Conservation (phyloP, 2,113 vertebrate species). For the Chaenocephalus aceratus region DNA sequence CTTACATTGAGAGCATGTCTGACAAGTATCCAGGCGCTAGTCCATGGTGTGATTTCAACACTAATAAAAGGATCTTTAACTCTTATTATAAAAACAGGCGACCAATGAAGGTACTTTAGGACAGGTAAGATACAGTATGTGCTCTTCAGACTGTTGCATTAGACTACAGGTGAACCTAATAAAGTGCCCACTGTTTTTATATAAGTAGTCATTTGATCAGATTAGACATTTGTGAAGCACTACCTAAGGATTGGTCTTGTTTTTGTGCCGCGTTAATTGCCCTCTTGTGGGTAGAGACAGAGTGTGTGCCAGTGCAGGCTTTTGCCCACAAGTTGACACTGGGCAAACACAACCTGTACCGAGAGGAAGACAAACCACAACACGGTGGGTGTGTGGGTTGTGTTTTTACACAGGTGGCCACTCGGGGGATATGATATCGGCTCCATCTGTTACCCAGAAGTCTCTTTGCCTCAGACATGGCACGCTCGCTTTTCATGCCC, state of each 20-base stretch:
- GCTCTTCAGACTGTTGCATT: no score
- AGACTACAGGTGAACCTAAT: no score
- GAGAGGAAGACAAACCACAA: constrained; percentile 54
- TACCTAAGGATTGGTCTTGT: background rate
- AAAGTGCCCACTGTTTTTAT: background rate
- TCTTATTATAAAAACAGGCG: no score
- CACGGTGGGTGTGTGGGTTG: constrained; percentile 52
- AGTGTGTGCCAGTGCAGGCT: background rate
- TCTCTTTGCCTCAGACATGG: constrained; percentile 53
- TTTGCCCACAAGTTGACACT: constrained; percentile 35
- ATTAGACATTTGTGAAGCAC: background rate
- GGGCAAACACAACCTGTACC: constrained; percentile 30
- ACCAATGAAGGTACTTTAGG: no score
- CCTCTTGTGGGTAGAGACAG: background rate
- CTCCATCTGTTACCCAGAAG: constrained; percentile 68
- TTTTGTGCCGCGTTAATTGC: background rate
- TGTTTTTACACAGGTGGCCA: constrained; percentile 61
- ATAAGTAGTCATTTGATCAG: background rate
- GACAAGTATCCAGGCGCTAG: no score
- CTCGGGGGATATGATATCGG: constrained; percentile 61
- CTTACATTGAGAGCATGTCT: no score
- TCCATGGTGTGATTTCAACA: no score
- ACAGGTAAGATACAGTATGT: no score
- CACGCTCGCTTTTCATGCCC: constrained; percentile 55
- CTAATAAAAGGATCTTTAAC: no score